A percentile compares a stretch with the other conserved stretches of the same genome.
These are phyloP conservation scores for Pipra filicauda DNA, from an alignment of 2,113 vertebrate genomes.

Conservation along the genomic window DNA sequence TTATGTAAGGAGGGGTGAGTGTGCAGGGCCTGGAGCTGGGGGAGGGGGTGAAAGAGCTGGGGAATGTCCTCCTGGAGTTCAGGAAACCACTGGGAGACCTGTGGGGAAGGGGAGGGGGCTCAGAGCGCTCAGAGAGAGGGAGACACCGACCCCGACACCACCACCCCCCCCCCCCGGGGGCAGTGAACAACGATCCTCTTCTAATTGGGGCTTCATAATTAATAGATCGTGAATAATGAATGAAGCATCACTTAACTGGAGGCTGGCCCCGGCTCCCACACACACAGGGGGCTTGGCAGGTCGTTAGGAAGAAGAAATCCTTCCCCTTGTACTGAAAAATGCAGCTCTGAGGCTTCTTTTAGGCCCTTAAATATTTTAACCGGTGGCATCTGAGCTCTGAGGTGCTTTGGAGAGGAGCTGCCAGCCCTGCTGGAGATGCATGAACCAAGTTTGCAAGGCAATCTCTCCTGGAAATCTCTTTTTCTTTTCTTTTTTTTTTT, in stretches of 20 bases:
- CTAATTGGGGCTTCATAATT: constrained; percentile 35
- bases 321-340: not conserved
- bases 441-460: not conserved
- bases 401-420: not conserved
- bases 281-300: not conserved
- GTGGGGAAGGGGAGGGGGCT: not conserved
- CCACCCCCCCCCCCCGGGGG: not conserved
- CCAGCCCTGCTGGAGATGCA: not conserved
- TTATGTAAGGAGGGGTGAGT: not conserved
- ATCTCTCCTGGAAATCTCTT: not conserved
- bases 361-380: not conserved
- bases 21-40: not conserved
- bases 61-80: not conserved
- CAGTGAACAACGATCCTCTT: not conserved
- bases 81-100: not conserved
- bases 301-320: not conserved
- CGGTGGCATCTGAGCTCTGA: not conserved
- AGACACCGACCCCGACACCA: no score
- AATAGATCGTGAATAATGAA: constrained; percentile 53
- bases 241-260: not conserved
- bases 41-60: not conserved
- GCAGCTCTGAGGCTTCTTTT: not conserved
- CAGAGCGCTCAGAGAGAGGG: no score
- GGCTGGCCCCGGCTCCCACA: not conserved
- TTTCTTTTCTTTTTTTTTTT: not conserved